These are phyloP conservation scores for Cabera pusaria DNA, from an alignment of 2,888 invertebrate species.

Conservation along the genomic window DNA sequence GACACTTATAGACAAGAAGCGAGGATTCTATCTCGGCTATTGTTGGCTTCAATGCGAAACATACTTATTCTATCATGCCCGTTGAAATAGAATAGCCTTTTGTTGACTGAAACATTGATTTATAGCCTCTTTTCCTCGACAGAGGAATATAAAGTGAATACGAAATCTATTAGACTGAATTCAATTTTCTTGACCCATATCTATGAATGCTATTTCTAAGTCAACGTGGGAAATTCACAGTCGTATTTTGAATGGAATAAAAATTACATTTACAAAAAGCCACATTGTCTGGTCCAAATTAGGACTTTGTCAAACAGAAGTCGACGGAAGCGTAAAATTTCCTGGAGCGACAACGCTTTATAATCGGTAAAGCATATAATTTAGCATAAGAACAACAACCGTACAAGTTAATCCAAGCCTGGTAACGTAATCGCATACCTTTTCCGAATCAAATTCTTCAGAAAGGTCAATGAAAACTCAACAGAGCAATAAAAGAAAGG, in stretches of 20 bases:
- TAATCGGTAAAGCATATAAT: too few species aligned
- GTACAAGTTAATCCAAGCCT: conserved; percentile 10
- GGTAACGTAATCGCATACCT: conserved; percentile 15
- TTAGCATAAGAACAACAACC: too few species aligned
- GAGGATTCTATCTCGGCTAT: conserved; percentile 39
- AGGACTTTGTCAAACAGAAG: too few species aligned
- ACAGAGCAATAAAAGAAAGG: conserved; percentile 25
- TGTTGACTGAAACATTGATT: conserved; percentile 42
- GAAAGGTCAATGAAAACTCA: conserved; percentile 19
- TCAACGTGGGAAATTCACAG: neutral
- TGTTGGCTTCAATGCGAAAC: conserved; percentile 38
- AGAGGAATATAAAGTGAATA: conserved; percentile 16
- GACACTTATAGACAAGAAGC: conserved; percentile 53
- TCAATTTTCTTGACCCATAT: conserved; percentile 15
- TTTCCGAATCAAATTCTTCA: conserved; percentile 17
- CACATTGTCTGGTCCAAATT: too few species aligned
- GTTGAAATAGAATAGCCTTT: conserved; percentile 30
- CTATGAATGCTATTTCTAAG: conserved; percentile 1
- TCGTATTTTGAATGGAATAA: neutral
- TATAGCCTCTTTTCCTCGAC: conserved; percentile 36
- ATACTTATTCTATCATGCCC: conserved; percentile 11
- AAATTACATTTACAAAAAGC: too few species aligned
- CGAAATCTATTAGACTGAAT: conserved; percentile 8
- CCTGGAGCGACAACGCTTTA: too few species aligned
- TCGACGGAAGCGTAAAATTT: too few species aligned